A percentile compares a stretch with the other conserved stretches of the same genome.
These are phyloP conservation scores for Maniola hyperantus DNA, from an alignment of 2,888 invertebrate species.

Conservation along the genomic window DNA sequence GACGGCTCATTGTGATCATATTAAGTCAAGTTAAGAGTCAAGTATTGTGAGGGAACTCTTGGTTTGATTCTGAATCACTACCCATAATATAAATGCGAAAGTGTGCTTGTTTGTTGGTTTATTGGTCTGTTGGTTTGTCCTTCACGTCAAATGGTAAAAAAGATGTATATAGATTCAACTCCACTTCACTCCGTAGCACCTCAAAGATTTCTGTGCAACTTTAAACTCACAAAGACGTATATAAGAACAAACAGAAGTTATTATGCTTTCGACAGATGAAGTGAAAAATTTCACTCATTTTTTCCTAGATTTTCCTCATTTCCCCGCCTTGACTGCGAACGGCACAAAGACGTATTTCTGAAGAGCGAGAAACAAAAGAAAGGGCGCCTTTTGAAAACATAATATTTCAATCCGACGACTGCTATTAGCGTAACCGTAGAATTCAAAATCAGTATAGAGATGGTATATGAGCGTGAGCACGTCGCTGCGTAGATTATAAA, in stretches of 20 bases:
- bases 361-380: slow-evolving; percentile 10
- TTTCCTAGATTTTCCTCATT: not conserved
- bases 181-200: too few relatives aligned
- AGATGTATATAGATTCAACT: too few relatives aligned
- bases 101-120: too few relatives aligned
- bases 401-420: slow-evolving; percentile 8
- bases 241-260: not conserved
- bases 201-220: too few relatives aligned
- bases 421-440: not conserved
- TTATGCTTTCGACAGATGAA: slow-evolving; percentile 5
- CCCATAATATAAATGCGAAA: too few relatives aligned
- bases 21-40: not conserved
- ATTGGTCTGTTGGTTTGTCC: too few relatives aligned
- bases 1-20: slow-evolving; percentile 1
- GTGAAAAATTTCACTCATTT: slow-evolving; percentile 10
- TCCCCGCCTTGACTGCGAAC: not conserved
- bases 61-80: too few relatives aligned
- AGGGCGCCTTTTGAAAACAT: not conserved
- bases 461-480: too few relatives aligned
- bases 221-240: not conserved
- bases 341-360: slow-evolving; percentile 9
- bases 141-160: too few relatives aligned
- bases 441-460: not conserved
- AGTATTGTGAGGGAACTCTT: too few relatives aligned
- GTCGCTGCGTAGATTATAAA: too few relatives aligned